These are phyloP conservation scores for Drosophila kanekoi DNA, from an alignment of 2,888 invertebrate species.

Conservation along the genomic window DNA sequence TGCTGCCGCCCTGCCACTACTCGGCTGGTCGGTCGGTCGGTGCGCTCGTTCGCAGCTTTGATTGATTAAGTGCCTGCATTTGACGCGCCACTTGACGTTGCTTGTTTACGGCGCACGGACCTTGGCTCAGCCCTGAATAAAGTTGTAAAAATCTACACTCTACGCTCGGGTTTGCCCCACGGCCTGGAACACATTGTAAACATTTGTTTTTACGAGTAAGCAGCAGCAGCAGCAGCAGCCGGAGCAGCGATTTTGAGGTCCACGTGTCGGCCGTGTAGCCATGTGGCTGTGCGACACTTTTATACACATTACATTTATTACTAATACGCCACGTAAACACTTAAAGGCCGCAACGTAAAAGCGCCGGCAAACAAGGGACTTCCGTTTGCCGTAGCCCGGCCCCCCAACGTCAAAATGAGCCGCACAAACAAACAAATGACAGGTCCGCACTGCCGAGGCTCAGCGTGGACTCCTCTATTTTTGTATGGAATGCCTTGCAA, in stretches of 20 bases:
- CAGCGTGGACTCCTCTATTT: conserved; percentile 38
- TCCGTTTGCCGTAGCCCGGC: conserved; percentile 44
- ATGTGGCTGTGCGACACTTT: conserved; percentile 42
- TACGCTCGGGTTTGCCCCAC: conserved; percentile 25
- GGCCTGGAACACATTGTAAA: conserved; percentile 62
- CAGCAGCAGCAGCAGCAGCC: conserved; percentile 9
- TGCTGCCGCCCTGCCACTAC: neutral
- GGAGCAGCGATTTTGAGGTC: conserved; percentile 15
- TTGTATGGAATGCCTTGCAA: conserved; percentile 21
- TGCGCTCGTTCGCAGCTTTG: conserved; percentile 52
- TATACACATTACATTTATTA: conserved; percentile 74
- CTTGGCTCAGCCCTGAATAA: conserved; percentile 43
- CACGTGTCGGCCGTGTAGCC: conserved; percentile 16
- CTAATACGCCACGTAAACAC: conserved; percentile 80
- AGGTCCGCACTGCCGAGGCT: conserved; percentile 25
- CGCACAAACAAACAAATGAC: conserved; percentile 37
- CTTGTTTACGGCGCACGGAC: conserved; percentile 34
- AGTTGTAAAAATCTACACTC: conserved; percentile 68
- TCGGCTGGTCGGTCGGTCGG: neutral
- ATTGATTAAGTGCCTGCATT: conserved; percentile 78
- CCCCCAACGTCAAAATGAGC: conserved; percentile 41
- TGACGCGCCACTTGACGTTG: conserved; percentile 65
- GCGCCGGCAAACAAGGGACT: conserved; percentile 65
- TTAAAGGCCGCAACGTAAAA: conserved; percentile 57
- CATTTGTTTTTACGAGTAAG: conserved; percentile 49